These are phyloP conservation scores for Troides oblongomaculatus DNA, from an alignment of 2,888 invertebrate species.

Conservation along the genomic window DNA sequence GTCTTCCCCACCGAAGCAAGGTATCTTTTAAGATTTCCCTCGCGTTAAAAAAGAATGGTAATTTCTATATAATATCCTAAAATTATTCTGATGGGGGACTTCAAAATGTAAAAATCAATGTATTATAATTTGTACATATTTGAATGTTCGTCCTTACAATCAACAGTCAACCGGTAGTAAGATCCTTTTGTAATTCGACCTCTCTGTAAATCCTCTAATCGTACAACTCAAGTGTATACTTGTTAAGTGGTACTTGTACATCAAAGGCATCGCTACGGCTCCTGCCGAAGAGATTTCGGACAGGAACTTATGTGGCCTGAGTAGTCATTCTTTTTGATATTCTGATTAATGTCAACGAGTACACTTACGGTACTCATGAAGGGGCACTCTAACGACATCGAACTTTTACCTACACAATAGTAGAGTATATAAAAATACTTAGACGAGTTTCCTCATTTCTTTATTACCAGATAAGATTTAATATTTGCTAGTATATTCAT, in stretches of 20 bases:
- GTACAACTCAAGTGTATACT: conserved; percentile 11
- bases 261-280: conserved; percentile 18
- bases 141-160: not conserved
- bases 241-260: conserved; percentile 18
- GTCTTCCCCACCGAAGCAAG: too few relatives aligned
- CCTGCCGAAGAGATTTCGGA: conserved; percentile 21
- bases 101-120: not conserved
- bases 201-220: conserved; percentile 1
- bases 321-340: conserved; percentile 4
- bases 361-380: not conserved
- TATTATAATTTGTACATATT: not conserved
- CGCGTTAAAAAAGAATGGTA: too few relatives aligned
- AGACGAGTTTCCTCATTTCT: too few relatives aligned
- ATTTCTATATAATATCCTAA: too few relatives aligned
- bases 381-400: not conserved
- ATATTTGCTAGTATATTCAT: too few relatives aligned
- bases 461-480: too few relatives aligned
- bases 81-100: too few relatives aligned
- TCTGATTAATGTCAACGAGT: conserved; percentile 2
- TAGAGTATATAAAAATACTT: too few relatives aligned
- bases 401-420: too few relatives aligned
- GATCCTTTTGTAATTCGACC: not conserved
- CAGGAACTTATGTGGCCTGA: conserved; percentile 11
- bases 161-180: not conserved
- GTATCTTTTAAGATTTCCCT: too few relatives aligned